Base-by-base conservation (phyloP, 2,888 invertebrate genomes). In the Mimumesa dahlbomi region DNA sequence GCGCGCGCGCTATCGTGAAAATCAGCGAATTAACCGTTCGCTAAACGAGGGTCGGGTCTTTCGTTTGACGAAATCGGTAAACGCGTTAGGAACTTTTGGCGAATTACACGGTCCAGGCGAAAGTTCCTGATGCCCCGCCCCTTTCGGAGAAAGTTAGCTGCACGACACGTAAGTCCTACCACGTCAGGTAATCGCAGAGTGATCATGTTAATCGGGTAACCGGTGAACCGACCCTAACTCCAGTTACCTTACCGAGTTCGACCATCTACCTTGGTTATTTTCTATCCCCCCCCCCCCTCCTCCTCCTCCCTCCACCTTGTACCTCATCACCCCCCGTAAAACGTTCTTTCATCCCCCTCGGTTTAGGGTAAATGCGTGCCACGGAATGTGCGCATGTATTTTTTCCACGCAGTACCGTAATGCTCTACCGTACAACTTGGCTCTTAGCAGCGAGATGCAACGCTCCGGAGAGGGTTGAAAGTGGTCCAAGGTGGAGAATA, bases 191-290 rank as follows among this genome's bases (percentile, higher is more conserved):
- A 84, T 83, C 76, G 77, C 72, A 77, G 74, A 81, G 75, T 83
- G 81, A 82, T 77, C 77, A 81, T 77, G 75, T 76, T 82, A 74
- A 82, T 81, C 77, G 69, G 75, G 61, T 77, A 74, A 77, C 75
- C 75, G 69, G 63, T 54, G 62, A 62, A 72, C 56, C 63, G 66
- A 69, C 62, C 52, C 36, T 45, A 62, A 43, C 53, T 49, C 52
- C 38, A 36, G 16, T 50, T 42, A 48, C 58, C 56, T 42, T 25
- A 45, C 52, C 46, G 5, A 34, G 16, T 13, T 21, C 43, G 43
- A 1, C 9, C 21, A 11, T 21, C 21, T 11, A 43, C 21, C 18
- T 16, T 16, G 16, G 40, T 40, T 14, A 9, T 16, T 16, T 36
- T 11, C n/a, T 36, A 5, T 36, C 11, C 1, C 13, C 4, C n/a